Conservation (phyloP, 1,140 invertebrate genomes). For the Lasioglossum albipes region DNA sequence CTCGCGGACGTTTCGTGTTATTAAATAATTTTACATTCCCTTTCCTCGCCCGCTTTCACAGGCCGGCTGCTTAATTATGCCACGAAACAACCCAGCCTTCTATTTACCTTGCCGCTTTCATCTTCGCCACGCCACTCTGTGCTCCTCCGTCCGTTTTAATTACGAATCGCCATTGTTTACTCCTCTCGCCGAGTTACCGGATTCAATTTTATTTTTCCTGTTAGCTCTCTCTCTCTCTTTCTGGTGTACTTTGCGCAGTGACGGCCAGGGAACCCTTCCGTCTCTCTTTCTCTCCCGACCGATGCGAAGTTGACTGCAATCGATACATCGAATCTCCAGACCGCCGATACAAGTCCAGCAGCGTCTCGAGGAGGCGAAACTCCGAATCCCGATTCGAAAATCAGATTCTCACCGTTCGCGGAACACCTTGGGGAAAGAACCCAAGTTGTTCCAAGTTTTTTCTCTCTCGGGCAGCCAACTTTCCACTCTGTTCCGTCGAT, state of each 20-base stretch:
- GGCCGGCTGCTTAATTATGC: constrained; percentile 27
- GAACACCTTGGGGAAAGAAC: not conserved
- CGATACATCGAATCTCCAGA: constrained; percentile 20
- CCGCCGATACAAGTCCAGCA: not conserved
- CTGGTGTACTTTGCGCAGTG: no score
- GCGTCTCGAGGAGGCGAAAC: not conserved
- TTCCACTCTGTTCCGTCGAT: not conserved
- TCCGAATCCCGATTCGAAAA: not conserved
- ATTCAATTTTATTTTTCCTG: constrained; percentile 38
- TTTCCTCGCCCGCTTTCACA: not conserved
- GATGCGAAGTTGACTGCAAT: not conserved
- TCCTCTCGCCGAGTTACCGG: not conserved
- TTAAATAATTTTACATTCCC: constrained; percentile 27
- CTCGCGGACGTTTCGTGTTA: not conserved
- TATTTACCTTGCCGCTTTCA: constrained; percentile 29
- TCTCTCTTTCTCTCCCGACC: not conserved
- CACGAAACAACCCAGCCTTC: not conserved
- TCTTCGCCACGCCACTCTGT: constrained; percentile 6
- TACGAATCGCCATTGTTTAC: constrained; percentile 41
- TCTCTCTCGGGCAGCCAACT: not conserved
- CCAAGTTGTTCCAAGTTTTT: not conserved
- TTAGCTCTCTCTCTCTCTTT: not conserved
- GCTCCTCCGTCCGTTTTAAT: constrained; percentile 42
- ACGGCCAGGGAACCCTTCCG: no score
- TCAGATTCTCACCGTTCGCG: not conserved